Evolutionary conservation across 1,140 invertebrate genomes (phyloP).

Genomic region (Bacillus rossius): DNA sequence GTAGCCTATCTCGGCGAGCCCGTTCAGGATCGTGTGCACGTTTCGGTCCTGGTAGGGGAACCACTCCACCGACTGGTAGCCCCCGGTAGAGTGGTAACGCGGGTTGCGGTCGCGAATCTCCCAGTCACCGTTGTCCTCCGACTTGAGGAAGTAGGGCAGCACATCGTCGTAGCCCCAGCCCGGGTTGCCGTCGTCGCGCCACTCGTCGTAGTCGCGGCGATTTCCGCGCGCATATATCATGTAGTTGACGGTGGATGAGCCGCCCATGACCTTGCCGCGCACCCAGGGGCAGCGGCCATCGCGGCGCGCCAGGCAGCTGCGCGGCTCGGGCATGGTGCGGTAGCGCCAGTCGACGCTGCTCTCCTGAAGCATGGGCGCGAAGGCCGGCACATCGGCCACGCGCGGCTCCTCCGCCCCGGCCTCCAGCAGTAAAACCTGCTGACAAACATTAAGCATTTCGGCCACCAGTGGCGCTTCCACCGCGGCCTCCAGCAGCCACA

Average conservation of each 20-base stretch:
- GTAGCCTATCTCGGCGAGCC: conserved; percentile 48
- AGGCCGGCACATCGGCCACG: conserved; percentile 58
- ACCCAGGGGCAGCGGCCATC: conserved; percentile 33
- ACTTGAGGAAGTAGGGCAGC: conserved; percentile 53
- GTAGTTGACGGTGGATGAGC: conserved; percentile 56
- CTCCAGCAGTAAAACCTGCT: conserved; percentile 63
- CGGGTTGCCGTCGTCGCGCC: conserved; percentile 55
- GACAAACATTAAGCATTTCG: neutral
- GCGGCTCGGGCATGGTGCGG: conserved; percentile 46
- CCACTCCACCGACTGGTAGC: conserved; percentile 55
- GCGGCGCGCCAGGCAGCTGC: conserved; percentile 11
- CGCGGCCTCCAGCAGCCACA: neutral
- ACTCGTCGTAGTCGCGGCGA: conserved; percentile 57
- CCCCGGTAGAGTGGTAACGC: conserved; percentile 50
- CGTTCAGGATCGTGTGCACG: conserved; percentile 47
- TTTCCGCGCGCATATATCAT: conserved; percentile 66
- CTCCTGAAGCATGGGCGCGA: conserved; percentile 50
- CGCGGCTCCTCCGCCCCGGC: conserved; percentile 70
- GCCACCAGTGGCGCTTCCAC: neutral
- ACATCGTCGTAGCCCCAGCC: conserved; percentile 60
- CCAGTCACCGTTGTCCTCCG: conserved; percentile 42
- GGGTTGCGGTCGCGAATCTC: conserved; percentile 28
- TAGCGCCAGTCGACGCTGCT: conserved; percentile 56
- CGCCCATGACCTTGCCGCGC: conserved; percentile 45
- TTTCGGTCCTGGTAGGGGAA: conserved; percentile 55